Evolutionary conservation across 2,888 invertebrate species (phyloP), one percentile per base, ranked within the genome.

Genomic region (Macrophya annulata): DNA sequence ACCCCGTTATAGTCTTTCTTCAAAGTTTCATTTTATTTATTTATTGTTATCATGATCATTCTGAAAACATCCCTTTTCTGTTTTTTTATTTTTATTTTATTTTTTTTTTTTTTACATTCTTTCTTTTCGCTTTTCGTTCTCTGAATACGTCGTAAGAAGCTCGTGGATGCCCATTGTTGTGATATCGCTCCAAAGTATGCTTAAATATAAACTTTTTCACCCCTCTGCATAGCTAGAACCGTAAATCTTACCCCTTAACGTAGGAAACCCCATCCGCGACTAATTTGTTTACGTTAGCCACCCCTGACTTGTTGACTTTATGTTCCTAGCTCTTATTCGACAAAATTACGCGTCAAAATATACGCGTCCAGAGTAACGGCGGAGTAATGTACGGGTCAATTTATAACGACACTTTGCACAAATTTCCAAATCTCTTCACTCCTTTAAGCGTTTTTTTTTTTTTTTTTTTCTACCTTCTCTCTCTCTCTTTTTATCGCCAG

Each of bases 261-360:
- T 84, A 76, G 59, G 79, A 55, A 77, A 77, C 51, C 77, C 59
- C 62, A 81, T 81, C 62, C 82, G 9, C 87, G 83, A 88, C 88
- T 88, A 88, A 88, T 90, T 90, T 90, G 88, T 89, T 89, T 87
- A 86, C 88, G 87, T 90, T 90, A 89, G 86, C 85, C 87, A 85
- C 87, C 86, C 85, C 77, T 85, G 87, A 88, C 89, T 89, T 89
- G 88, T 89, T 90, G 89, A 90, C 88, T 90, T 89, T 86, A 86
- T 86, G 86, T 88, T 88, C 86, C 88, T 88, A 88, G 89, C 89
- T 88, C 87, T 89, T 89, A 87, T 81, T 81, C 87, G 55, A 84
- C 84, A 85, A 88, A 89, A 89, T 90, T 89, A 87, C 85, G 85
- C 88, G 71, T 87, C 89, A 87, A 89, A 89, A 88, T 90, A 88